These are phyloP conservation scores for Eustalomyia histrio DNA, from an alignment of 2,888 invertebrate species.

Conservation along the genomic window DNA sequence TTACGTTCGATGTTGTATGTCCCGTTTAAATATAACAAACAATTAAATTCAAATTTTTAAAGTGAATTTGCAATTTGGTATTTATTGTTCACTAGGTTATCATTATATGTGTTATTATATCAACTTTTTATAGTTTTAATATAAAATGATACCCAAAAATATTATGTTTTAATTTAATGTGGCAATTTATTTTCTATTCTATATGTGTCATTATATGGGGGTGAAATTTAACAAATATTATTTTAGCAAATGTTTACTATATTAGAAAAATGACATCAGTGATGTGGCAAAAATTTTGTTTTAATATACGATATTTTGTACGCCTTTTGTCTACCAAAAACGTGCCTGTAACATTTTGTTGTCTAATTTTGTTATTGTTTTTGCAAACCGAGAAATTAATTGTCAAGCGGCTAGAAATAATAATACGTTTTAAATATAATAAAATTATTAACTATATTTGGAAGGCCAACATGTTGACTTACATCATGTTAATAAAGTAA, in stretches of 20 bases:
- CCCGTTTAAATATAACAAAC: too few relatives aligned
- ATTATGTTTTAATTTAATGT: not conserved
- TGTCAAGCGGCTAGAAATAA: constrained; percentile 18
- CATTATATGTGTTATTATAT: not conserved
- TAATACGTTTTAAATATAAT: not conserved
- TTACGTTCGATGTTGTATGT: too few relatives aligned
- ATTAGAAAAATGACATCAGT: constrained; percentile 52
- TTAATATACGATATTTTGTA: not conserved
- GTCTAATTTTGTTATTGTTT: constrained; percentile 37
- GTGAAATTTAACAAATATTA: constrained; percentile 18
- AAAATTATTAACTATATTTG: not conserved
- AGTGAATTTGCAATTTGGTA: too few relatives aligned
- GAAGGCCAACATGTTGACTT: not conserved
- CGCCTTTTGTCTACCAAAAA: constrained; percentile 4
- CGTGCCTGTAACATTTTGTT: constrained; percentile 28
- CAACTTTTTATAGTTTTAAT: constrained; percentile 19
- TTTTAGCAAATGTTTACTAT: constrained; percentile 44
- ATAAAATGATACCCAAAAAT: constrained; percentile 8
- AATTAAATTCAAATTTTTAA: too few relatives aligned
- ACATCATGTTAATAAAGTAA: too few relatives aligned
- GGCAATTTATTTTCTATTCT: not conserved
- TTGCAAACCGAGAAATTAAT: constrained; percentile 16
- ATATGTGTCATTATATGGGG: not conserved
- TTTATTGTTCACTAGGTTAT: too few relatives aligned
- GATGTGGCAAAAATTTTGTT: constrained; percentile 62